phyloP scores from a whole-genome alignment of 2,113 vertebrate genomes.

The Propithecus coquereli region DNA sequence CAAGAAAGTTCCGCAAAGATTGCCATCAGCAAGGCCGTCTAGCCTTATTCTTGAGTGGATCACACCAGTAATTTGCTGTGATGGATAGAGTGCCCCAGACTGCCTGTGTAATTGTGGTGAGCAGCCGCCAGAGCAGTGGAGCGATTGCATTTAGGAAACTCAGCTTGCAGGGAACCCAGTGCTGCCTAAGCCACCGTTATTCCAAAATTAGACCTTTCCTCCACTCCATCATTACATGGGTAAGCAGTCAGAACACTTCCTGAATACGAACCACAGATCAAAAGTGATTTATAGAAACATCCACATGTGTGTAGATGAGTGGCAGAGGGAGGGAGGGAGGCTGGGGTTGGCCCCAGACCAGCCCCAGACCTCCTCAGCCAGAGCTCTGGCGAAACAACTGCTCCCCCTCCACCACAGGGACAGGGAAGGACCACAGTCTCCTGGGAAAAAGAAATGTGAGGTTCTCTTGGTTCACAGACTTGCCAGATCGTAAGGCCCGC shows the following conservation, averaged over 20 bases:
- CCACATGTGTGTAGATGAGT: constrained; percentile 40
- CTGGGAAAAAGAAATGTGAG: background rate
- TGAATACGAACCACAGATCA: constrained; percentile 65
- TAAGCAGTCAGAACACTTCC: constrained; percentile 70
- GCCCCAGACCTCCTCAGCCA: background rate
- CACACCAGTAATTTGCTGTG: constrained; percentile 40
- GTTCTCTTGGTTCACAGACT: background rate
- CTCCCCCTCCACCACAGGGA: background rate
- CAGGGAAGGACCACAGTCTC: background rate
- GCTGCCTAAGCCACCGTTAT: constrained; percentile 39
- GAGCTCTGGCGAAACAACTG: background rate
- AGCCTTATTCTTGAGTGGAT: constrained; percentile 6
- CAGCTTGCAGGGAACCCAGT: constrained; percentile 44
- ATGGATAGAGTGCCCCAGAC: constrained; percentile 46
- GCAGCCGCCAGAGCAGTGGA: background rate
- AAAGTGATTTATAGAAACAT: constrained; percentile 74
- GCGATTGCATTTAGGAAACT: constrained; percentile 17
- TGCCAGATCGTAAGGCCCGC: background rate
- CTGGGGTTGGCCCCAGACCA: background rate
- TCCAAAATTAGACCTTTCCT: constrained; percentile 76
- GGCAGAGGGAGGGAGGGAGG: background rate
- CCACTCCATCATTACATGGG: constrained; percentile 71
- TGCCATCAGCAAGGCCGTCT: constrained; percentile 22
- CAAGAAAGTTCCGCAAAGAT: constrained; percentile 29
- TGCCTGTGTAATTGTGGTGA: constrained; percentile 56